These are phyloP conservation scores for Trichopria drosophilae DNA, from an alignment of 2,888 invertebrate species.

Conservation along the genomic window DNA sequence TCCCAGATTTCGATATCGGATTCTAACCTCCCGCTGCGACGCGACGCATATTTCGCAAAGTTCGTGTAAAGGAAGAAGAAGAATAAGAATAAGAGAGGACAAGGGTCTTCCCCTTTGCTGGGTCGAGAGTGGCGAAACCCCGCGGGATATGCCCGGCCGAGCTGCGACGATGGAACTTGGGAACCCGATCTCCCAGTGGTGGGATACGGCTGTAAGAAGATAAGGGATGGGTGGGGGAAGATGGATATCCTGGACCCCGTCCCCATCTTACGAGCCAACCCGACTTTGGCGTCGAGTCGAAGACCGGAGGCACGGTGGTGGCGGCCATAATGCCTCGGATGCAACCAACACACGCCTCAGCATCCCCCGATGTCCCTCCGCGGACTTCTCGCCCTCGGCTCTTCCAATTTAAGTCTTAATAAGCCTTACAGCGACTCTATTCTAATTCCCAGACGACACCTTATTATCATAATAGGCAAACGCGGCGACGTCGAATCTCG, in stretches of 20 bases:
- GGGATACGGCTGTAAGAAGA: slow-evolving; percentile 45
- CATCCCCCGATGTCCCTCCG: slow-evolving; percentile 15
- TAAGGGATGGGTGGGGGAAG: slow-evolving; percentile 51
- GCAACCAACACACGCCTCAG: slow-evolving; percentile 46
- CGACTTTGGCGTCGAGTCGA: slow-evolving; percentile 51
- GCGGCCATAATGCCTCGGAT: slow-evolving; percentile 58
- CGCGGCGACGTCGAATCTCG: not conserved
- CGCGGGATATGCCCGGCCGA: slow-evolving; percentile 31
- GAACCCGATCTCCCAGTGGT: slow-evolving; percentile 50
- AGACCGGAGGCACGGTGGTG: slow-evolving; percentile 52
- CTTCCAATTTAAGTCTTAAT: slow-evolving; percentile 55
- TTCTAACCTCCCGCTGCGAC: no score
- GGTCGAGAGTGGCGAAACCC: no score
- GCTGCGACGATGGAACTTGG: no score
- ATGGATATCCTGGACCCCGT: slow-evolving; percentile 57
- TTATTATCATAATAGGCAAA: slow-evolving; percentile 43
- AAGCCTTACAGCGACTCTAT: slow-evolving; percentile 48
- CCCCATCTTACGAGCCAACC: slow-evolving; percentile 46
- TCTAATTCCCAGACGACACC: slow-evolving; percentile 48
- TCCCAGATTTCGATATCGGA: no score
- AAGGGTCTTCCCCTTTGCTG: no score
- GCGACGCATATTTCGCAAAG: no score
- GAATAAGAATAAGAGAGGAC: no score
- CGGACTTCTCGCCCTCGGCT: slow-evolving; percentile 16
- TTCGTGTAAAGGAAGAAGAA: no score